Base-by-base conservation (phyloP, 2,888 invertebrate species). In the Seira ritae region DNA sequence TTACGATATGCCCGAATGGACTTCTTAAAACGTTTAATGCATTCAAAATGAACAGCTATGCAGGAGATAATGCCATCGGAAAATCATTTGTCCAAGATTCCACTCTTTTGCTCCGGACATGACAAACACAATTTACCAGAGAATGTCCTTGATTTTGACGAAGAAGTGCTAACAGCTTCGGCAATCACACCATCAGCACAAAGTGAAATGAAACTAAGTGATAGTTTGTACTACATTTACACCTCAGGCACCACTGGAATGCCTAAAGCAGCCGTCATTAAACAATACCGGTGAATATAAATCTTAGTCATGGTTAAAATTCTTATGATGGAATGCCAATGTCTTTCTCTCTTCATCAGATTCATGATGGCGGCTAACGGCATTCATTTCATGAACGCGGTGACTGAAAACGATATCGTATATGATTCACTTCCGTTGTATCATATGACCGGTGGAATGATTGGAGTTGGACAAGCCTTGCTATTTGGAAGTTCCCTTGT, bases 211-310 rank as follows among this genome's bases (percentile, higher is more conserved):
- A 84, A 93, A 75, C 95, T 96, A 90, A 93, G 94, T 85, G 96
- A 96, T 89, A 94, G 94, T 89, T 91, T 99, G 75, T 92, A 98
- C 62, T 99, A 98, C 90, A 98, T 99, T 90, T 99, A 97, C 91
- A 99, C 99, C 0, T 98, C 98, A 62, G 99, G 99, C 42, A 99
- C 99, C 0, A 99, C 99, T 0, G 99, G 99, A 15, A 89, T 87
- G 60, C 87, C 88, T 0, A 89, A 89, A 65, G 87, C 88, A 6
- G 89, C 88, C 0, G 81, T 87, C 8, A 85, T 88, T n/a, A 88
- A 87, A 31, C 86, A 88, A 10, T 85, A 82, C 62, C 42, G 88
- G 86, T 87, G 79, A 15, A n/a, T n/a, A n/a, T n/a, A n/a, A n/a
- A n/a, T n/a, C n/a, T n/a, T n/a, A n/a, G n/a, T n/a, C n/a, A n/a